phyloP scores from a whole-genome alignment of 2,797 vertebrate species.

The Phyllotis vaccarum region DNA sequence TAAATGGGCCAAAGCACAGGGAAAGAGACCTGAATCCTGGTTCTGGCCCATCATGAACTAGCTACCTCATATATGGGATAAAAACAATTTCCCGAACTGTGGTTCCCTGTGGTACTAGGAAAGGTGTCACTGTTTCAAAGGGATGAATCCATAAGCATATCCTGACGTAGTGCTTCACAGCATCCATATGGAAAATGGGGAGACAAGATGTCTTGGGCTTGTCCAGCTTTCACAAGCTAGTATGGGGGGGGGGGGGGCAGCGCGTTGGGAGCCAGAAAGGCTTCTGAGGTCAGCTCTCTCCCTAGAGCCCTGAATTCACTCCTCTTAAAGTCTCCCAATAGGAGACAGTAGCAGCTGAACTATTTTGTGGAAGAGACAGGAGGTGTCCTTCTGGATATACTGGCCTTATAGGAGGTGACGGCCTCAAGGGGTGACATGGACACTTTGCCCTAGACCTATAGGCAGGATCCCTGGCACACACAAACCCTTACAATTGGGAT shows the following conservation, averaged over 20 bases:
- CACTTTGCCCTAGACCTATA: not conserved
- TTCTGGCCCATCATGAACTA: not conserved
- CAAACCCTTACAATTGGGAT: not conserved
- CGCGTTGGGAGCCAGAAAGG: not conserved
- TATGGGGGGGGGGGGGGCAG: not conserved
- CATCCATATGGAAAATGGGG: not conserved
- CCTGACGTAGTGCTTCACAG: not conserved
- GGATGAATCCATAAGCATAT: not conserved
- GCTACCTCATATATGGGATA: not conserved
- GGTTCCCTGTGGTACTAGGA: not conserved
- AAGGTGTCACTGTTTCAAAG: not conserved
- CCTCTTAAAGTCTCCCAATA: not conserved
- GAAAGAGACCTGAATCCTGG: not conserved
- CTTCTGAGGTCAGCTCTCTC: not conserved
- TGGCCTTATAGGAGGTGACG: not conserved
- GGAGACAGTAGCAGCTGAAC: not conserved
- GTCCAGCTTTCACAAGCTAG: not conserved
- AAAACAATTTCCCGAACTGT: constrained; percentile 38
- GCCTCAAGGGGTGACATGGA: not conserved
- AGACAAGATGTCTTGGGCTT: not conserved
- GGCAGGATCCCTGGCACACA: not conserved
- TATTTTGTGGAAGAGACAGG: not conserved
- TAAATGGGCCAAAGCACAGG: not conserved
- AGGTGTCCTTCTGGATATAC: constrained; percentile 1
- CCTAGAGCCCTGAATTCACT: not conserved